A percentile compares a stretch with the other conserved stretches of the same genome.
Evolutionary conservation across 2,113 vertebrate genomes (phyloP).

Genomic region (Neotoma lepida): DNA sequence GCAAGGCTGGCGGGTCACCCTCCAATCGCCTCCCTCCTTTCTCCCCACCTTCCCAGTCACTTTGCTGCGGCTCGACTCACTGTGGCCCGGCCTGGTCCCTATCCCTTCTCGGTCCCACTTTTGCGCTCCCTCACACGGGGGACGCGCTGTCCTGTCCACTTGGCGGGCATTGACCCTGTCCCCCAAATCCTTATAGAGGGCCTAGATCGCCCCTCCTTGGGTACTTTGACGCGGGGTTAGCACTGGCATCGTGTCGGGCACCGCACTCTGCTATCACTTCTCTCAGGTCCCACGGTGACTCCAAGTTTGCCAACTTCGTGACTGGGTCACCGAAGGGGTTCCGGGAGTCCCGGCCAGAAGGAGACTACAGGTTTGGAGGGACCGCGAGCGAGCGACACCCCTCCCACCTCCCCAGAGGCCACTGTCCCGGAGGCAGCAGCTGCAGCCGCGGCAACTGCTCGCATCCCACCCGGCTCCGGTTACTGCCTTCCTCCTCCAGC

Average conservation of each 20-base stretch:
- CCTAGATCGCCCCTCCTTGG: neutral
- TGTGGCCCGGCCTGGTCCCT: neutral
- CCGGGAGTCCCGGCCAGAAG: neutral
- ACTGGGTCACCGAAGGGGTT: neutral
- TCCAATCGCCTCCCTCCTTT: neutral
- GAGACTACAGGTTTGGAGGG: neutral
- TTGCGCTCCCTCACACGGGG: neutral
- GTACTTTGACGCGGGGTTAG: neutral
- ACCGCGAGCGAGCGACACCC: neutral
- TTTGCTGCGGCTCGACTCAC: neutral
- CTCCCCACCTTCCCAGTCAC: neutral
- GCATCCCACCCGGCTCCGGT: constrained; percentile 65
- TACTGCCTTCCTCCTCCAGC: constrained; percentile 65
- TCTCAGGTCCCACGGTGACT: neutral
- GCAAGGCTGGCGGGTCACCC: neutral
- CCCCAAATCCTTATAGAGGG: neutral
- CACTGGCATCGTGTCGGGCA: neutral
- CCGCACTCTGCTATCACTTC: neutral
- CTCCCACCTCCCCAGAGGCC: neutral
- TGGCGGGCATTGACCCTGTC: neutral
- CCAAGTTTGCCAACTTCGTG: neutral
- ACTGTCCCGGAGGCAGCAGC: constrained; percentile 61
- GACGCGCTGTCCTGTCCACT: neutral
- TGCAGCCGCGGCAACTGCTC: constrained; percentile 70
- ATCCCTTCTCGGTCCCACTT: neutral